Evolutionary conservation across 2,888 invertebrate genomes (phyloP).

Genomic region (Polyommatus icarus): DNA sequence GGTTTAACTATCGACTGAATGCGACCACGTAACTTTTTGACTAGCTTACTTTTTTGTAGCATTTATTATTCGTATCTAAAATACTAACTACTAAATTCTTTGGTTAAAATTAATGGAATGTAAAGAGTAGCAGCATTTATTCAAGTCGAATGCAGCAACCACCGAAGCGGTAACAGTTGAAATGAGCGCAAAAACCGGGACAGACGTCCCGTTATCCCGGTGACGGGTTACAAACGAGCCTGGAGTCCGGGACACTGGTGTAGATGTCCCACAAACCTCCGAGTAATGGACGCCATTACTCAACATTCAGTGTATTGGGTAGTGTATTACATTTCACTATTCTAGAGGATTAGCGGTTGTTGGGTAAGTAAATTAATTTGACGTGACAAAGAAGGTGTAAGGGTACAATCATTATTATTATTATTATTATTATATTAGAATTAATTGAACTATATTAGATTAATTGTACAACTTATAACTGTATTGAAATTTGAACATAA

Average conservation of each 20-base stretch:
- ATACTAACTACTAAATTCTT: no score
- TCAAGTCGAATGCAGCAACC: neutral
- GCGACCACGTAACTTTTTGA: no score
- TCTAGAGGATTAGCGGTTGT: neutral
- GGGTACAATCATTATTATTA: no score
- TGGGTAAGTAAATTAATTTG: neutral
- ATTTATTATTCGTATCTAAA: no score
- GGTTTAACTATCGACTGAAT: no score
- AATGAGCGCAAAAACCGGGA: neutral
- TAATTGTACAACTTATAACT: no score
- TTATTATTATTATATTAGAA: no score
- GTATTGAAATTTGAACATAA: neutral
- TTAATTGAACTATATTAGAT: no score
- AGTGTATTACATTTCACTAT: neutral
- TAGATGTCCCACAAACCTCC: neutral
- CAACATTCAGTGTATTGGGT: neutral
- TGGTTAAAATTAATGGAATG: no score
- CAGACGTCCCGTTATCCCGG: constrained; percentile 5
- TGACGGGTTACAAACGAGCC: constrained; percentile 5
- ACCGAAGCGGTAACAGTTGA: neutral
- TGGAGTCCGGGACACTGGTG: neutral
- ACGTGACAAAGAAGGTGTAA: no score
- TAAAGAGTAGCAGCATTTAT: neutral
- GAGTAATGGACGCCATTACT: constrained; percentile 3
- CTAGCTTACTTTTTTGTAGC: no score